These are phyloP conservation scores for Brienomyrus longianalis DNA, from an alignment of 2,113 vertebrate genomes.

Conservation along the genomic window DNA sequence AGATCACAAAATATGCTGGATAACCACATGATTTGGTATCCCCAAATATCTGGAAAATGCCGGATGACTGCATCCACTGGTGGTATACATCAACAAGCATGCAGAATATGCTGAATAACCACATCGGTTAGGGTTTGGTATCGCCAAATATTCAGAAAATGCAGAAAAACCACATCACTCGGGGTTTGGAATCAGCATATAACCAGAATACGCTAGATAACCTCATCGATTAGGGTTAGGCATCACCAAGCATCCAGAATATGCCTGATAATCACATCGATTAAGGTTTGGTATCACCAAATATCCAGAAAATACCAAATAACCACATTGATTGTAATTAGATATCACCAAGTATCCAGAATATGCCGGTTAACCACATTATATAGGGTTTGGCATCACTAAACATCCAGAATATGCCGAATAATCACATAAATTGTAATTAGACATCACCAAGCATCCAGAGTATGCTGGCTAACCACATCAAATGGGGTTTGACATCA, in stretches of 20 bases:
- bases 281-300: neutral
- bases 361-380: neutral
- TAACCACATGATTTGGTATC: neutral
- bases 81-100: neutral
- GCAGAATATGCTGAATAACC: too few relatives aligned
- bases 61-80: neutral
- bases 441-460: neutral
- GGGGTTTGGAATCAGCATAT: neutral
- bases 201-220: too few relatives aligned
- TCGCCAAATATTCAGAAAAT: too few relatives aligned
- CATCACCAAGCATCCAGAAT: neutral
- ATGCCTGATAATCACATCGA: too few relatives aligned
- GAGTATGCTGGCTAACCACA: neutral
- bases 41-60: neutral
- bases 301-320: neutral
- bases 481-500: neutral
- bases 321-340: neutral
- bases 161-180: fast-evolving
- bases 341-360: neutral
- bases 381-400: neutral
- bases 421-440: too few relatives aligned
- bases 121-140: too few relatives aligned
- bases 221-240: too few relatives aligned
- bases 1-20: neutral
- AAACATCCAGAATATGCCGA: too few relatives aligned